Evolutionary conservation across 1,140 invertebrate species (phyloP), one percentile per base, ranked within the genome.

Genomic region (Zaprionus capensis): DNA sequence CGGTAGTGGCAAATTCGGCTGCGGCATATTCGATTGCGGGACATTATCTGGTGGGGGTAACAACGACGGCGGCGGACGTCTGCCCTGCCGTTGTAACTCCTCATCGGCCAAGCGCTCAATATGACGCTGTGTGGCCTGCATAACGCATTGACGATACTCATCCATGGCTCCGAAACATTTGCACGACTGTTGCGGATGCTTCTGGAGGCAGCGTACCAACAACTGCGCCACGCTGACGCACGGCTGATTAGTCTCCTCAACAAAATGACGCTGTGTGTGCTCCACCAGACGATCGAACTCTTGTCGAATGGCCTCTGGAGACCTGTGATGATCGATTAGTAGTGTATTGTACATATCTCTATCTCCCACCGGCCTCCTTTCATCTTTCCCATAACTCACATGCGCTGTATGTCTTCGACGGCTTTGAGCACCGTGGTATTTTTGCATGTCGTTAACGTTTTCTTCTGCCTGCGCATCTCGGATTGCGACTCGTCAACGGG

Each of bases 101-200:
- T 31, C 7, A 0, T 57, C 61, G 9, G 78, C 76, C 56, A 58
- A 1, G 0, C 65, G 41, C 46, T 87, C 84, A 46, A 87, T 22
- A 2, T 56, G 71, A 1, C 41, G 15, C 36, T 87, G 84, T 2
- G 81, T 84, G 63, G 84, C 78, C 3, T 26, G 26, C 0, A 36
- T 2, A 7, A 87, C 67, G 17, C 84, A 87, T 4, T 66, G 24
- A 1, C 67, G 75, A 36, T 87, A 87, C 24, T 78, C 24, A 6
- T 87, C 84, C 84, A 87, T 87, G 2, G 51, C 31, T 11, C 24
- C 5, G 26, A 87, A 87, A 65, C 84, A 87, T 5, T 73, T 34
- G 46, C 38, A 81, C 6, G 81, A 57, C 1, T 70, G 36, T 14
- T 76, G 61, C 11, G 26, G 44, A 56, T 87, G 31, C 2, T 61